These are phyloP conservation scores for Oreochromis grahami DNA, from an alignment of 2,797 vertebrate species.

Conservation along the genomic window DNA sequence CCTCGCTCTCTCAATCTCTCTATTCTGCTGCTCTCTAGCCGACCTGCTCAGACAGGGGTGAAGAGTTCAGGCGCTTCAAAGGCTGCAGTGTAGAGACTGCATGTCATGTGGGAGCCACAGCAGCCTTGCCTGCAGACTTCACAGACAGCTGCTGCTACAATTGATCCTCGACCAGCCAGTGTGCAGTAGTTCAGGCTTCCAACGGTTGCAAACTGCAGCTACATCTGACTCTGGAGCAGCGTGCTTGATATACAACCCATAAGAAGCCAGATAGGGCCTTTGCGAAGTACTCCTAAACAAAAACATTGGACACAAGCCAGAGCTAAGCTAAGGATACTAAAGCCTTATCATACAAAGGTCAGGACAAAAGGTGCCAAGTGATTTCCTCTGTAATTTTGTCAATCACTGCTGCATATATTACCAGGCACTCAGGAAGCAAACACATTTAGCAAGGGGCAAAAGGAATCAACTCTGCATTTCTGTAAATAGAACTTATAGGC, in stretches of 20 bases:
- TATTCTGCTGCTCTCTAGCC: slow-evolving; percentile 66
- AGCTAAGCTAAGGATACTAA: neutral
- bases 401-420: neutral
- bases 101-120: slow-evolving; percentile 76
- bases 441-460: neutral
- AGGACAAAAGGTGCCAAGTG: slow-evolving; percentile 1
- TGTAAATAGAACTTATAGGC: slow-evolving; percentile 31
- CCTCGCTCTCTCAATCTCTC: slow-evolving; percentile 58
- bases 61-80: slow-evolving; percentile 83
- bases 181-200: slow-evolving; percentile 49
- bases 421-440: neutral
- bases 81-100: slow-evolving; percentile 74
- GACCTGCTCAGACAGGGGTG: slow-evolving; percentile 80
- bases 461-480: slow-evolving; percentile 2
- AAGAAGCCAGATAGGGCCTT: slow-evolving; percentile 23
- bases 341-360: slow-evolving; percentile 23
- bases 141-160: slow-evolving; percentile 69
- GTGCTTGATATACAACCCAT: slow-evolving; percentile 35
- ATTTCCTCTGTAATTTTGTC: neutral
- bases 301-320: slow-evolving; percentile 19
- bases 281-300: slow-evolving; percentile 25
- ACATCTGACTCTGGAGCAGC: slow-evolving; percentile 41
- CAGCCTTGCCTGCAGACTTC: slow-evolving; percentile 71
- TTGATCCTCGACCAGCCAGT: slow-evolving; percentile 67
- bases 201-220: slow-evolving; percentile 21